Percentiles rank a stretch among this genome's conserved stretches.
These are phyloP conservation scores for Cristatella mucedo DNA, from an alignment of 2,888 invertebrate species.

Conservation along the genomic window DNA sequence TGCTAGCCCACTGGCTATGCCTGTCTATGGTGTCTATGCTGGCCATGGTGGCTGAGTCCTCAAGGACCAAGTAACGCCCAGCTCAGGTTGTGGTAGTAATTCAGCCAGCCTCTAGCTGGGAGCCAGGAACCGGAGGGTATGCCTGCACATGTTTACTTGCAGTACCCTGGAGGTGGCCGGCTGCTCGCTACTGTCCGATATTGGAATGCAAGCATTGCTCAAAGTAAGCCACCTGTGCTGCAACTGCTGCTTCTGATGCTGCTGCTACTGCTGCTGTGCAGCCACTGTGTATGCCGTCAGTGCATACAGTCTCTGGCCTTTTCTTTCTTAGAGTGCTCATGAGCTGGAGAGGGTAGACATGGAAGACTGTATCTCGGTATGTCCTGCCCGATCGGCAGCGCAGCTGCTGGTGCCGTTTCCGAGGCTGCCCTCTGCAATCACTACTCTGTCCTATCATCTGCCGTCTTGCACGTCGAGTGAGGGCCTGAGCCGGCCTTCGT, in stretches of 20 bases:
- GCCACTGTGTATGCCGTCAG: not conserved
- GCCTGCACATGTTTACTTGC: slow-evolving; percentile 16
- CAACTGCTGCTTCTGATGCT: slow-evolving; percentile 2
- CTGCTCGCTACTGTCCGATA: slow-evolving; percentile 84
- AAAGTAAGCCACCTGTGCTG: slow-evolving; percentile 42
- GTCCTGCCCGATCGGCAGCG: no score
- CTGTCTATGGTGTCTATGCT: no score
- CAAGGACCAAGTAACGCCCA: no score
- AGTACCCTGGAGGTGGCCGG: slow-evolving; percentile 81
- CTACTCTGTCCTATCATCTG: not conserved
- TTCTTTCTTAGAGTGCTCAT: slow-evolving; percentile 61
- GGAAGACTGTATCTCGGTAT: slow-evolving; percentile 74
- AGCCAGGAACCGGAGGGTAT: no score
- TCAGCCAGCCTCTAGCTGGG: no score
- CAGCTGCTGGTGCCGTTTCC: no score
- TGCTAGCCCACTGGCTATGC: no score
- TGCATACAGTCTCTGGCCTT: slow-evolving; percentile 3
- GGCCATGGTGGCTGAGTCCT: no score
- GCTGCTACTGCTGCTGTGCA: not conserved
- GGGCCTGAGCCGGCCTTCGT: not conserved
- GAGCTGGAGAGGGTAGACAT: slow-evolving; percentile 89
- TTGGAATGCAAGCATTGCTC: slow-evolving; percentile 84
- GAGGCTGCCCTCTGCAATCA: no score
- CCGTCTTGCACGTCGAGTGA: not conserved
- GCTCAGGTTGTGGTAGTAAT: no score